Percentiles rank a stretch among this genome's conserved stretches.
phyloP scores from a whole-genome alignment of 1,140 invertebrate species.

The Marisa cornuarietis region DNA sequence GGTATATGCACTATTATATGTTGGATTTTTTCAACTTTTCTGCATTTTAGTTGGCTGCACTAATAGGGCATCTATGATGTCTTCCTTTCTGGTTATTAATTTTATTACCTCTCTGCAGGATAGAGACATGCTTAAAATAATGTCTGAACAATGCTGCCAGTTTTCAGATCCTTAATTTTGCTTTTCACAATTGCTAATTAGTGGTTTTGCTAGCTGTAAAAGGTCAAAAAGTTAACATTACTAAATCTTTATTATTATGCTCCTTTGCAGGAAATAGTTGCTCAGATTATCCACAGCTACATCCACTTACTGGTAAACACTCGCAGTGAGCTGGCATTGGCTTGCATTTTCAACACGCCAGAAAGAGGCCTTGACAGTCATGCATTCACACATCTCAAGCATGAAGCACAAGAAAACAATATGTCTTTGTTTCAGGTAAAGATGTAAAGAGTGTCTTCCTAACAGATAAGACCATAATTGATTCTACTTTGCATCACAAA shows the following conservation, averaged over 20 bases:
- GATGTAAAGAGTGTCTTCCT: background rate
- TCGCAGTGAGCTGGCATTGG: constrained; percentile 61
- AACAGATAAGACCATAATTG: background rate
- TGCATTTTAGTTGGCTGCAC: background rate
- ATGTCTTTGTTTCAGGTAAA: constrained; percentile 66
- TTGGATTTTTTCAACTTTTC: too few relatives aligned
- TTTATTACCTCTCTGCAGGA: too few relatives aligned
- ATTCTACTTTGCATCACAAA: background rate
- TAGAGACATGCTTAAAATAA: too few relatives aligned
- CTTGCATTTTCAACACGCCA: constrained; percentile 62
- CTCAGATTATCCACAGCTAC: constrained; percentile 52
- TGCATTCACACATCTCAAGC: constrained; percentile 65
- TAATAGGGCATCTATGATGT: too few relatives aligned
- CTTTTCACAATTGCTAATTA: too few relatives aligned
- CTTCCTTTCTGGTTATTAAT: too few relatives aligned
- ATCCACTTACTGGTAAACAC: constrained; percentile 64
- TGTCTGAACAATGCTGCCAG: too few relatives aligned
- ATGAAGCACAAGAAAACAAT: constrained; percentile 52
- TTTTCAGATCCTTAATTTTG: too few relatives aligned
- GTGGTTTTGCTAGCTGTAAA: too few relatives aligned
- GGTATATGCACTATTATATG: too few relatives aligned
- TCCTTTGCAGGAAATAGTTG: constrained; percentile 48
- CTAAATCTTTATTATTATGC: too few relatives aligned
- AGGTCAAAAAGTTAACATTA: too few relatives aligned
- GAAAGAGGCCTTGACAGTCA: constrained; percentile 59